Conservation (phyloP, 2,888 invertebrate species). For the Phalangium opilio region DNA sequence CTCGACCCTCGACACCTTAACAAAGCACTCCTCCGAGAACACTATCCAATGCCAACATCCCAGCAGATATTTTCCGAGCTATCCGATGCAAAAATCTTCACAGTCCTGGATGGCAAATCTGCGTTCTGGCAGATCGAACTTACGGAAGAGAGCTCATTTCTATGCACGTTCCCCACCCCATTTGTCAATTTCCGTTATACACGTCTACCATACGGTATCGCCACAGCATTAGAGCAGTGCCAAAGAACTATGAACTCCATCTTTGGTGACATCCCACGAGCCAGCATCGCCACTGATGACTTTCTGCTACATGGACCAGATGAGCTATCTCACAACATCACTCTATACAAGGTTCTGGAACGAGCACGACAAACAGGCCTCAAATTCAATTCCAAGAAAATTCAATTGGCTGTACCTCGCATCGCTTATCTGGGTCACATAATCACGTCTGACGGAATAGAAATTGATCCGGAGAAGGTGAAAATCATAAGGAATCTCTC, state of each 20-base stretch:
- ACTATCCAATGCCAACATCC: conserved; percentile 24
- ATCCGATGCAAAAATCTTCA: conserved; percentile 21
- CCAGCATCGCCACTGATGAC: conserved; percentile 2
- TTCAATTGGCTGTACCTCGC: no score
- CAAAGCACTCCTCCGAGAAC: conserved; percentile 20
- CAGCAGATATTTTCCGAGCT: conserved; percentile 25
- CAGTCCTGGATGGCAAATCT: conserved; percentile 22
- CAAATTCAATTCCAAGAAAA: no score
- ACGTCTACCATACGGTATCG: conserved; percentile 26
- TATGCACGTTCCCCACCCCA: conserved; percentile 27
- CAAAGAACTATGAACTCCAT: conserved; percentile 18
- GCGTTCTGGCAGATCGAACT: conserved; percentile 28
- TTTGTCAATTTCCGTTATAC: conserved; percentile 26
- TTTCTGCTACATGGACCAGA: not conserved
- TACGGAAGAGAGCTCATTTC: conserved; percentile 24
- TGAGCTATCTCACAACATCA: not conserved
- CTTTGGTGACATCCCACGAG: conserved; percentile 1
- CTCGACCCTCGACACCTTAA: conserved; percentile 27
- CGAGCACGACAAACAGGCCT: conserved; percentile 2
- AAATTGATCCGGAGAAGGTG: no score
- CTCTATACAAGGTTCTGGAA: conserved; percentile 4
- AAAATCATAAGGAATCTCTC: no score
- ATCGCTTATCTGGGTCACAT: no score
- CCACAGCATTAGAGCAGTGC: conserved; percentile 27
- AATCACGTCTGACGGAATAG: no score